Percentiles rank a stretch among this genome's conserved stretches.
Evolutionary conservation across 2,797 vertebrate species (phyloP).

Genomic region (Coendou prehensilis): DNA sequence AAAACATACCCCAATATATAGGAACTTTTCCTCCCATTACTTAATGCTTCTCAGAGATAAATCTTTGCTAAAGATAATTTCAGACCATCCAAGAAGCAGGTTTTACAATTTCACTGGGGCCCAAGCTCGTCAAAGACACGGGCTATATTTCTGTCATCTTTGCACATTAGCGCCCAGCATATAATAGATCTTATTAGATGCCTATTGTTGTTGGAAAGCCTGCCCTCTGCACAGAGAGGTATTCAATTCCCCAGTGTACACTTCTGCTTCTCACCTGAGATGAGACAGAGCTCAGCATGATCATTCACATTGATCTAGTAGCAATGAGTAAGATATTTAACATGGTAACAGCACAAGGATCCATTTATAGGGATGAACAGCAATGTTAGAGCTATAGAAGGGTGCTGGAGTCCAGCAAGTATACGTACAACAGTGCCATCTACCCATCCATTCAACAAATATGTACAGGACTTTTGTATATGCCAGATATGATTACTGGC

Average conservation of each 20-base stretch:
- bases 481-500: neutral
- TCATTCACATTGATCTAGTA: neutral
- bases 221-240: neutral
- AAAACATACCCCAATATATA: neutral
- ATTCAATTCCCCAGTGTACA: neutral
- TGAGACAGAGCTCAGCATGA: neutral
- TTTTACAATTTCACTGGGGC: neutral
- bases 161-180: neutral
- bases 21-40: neutral
- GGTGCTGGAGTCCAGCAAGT: neutral
- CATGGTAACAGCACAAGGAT: neutral
- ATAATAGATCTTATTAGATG: neutral
- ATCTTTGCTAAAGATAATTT: conserved; percentile 8
- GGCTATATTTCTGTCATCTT: neutral
- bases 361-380: neutral
- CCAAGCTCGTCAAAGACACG: neutral
- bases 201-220: neutral
- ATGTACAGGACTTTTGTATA: neutral
- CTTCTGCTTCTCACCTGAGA: neutral
- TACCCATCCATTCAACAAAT: neutral
- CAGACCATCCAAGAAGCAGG: neutral
- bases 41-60: neutral
- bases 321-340: neutral
- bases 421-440: neutral
- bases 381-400: neutral